These are phyloP conservation scores for Xiphophorus hellerii DNA, from an alignment of 2,113 vertebrate species.

Conservation along the genomic window DNA sequence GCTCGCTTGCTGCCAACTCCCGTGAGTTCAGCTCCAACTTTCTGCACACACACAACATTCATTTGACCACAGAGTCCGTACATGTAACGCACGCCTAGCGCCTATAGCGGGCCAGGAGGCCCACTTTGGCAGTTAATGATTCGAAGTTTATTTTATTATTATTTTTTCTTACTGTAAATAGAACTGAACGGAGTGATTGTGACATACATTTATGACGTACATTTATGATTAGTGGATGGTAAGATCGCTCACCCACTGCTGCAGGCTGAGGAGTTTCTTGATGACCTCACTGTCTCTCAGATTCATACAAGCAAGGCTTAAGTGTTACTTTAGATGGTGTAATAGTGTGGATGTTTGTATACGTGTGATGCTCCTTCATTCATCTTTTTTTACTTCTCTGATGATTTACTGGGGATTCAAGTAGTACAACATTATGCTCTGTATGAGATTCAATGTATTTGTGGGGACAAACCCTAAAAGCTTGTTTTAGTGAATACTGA, in stretches of 20 bases:
- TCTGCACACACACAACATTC: constrained; percentile 1
- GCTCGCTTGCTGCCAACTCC: constrained; percentile 36
- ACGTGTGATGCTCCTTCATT: neutral
- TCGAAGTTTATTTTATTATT: constrained; percentile 14
- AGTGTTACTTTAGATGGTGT: constrained; percentile 17
- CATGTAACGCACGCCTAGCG: constrained; percentile 17
- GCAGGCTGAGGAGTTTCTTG: neutral
- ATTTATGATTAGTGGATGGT: neutral
- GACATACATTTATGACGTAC: constrained; percentile 22
- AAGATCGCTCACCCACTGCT: neutral
- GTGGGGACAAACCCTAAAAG: no score
- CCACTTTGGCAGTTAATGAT: constrained; percentile 8
- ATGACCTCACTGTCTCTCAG: neutral
- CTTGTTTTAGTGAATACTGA: no score
- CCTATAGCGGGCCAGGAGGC: constrained; percentile 7
- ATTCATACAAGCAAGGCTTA: neutral
- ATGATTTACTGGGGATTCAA: no score
- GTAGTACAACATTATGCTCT: no score
- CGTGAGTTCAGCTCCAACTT: constrained; percentile 18
- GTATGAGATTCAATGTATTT: no score
- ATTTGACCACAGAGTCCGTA: constrained; percentile 26
- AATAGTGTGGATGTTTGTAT: neutral
- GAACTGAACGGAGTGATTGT: constrained; percentile 13
- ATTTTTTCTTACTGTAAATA: constrained; percentile 16
- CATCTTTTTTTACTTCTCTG: no score